phyloP scores from a whole-genome alignment of 2,888 invertebrate genomes.

The Drosophila subsilvestris region DNA sequence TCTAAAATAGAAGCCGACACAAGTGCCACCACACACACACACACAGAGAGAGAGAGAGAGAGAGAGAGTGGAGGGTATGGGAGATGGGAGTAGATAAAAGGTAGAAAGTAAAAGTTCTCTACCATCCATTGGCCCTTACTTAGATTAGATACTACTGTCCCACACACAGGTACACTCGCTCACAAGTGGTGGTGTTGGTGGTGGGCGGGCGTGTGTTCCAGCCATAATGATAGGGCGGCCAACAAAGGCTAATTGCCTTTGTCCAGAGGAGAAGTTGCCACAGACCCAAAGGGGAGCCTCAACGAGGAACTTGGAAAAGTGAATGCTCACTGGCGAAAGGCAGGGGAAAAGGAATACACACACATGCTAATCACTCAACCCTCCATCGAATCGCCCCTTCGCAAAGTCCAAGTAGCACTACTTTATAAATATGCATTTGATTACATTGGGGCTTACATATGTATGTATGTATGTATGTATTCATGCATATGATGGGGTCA shows the following conservation, averaged over 20 bases:
- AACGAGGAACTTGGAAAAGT: conserved; percentile 15
- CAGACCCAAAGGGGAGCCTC: conserved; percentile 21
- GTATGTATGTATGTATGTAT: conserved; percentile 1
- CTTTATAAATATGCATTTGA: conserved; percentile 10
- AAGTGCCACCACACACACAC: conserved; percentile 7
- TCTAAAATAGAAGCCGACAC: conserved; percentile 42
- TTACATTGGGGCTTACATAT: neutral
- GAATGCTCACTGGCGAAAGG: conserved; percentile 8
- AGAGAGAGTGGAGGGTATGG: neutral
- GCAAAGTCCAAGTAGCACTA: conserved; percentile 8
- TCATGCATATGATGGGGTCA: too few relatives aligned
- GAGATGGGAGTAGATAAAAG: conserved; percentile 2
- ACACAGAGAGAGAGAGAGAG: conserved; percentile 9
- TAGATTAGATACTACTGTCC: conserved; percentile 32
- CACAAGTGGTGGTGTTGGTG: conserved; percentile 11
- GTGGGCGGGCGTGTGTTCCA: conserved; percentile 16
- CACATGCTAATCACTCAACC: conserved; percentile 10
- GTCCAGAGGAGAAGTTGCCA: conserved; percentile 35
- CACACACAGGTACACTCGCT: neutral
- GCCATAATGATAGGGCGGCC: conserved; percentile 49
- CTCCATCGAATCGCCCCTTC: neutral
- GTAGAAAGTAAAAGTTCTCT: conserved; percentile 41
- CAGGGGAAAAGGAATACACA: conserved; percentile 7
- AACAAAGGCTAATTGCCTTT: conserved; percentile 36
- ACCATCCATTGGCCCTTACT: conserved; percentile 11